A percentile compares a stretch with the other conserved stretches of the same genome.
Conservation (phyloP, 2,888 invertebrate species). For the Diploptera punctata region DNA sequence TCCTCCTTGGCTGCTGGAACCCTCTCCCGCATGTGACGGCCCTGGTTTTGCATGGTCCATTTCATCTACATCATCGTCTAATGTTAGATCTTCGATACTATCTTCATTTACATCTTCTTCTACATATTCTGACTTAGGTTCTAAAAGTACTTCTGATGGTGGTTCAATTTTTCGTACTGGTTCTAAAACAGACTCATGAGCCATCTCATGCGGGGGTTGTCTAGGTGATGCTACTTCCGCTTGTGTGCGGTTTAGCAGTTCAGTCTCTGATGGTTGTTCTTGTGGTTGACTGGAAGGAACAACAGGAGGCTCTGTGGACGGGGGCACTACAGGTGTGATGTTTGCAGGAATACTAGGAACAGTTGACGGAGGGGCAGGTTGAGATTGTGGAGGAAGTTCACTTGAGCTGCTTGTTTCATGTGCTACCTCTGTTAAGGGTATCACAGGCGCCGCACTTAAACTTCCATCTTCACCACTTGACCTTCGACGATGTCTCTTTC, state of each 20-base stretch:
- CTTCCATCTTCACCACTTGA: slow-evolving; percentile 46
- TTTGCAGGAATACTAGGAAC: slow-evolving; percentile 52
- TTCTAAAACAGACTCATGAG: slow-evolving; percentile 37
- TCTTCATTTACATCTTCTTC: slow-evolving; percentile 72
- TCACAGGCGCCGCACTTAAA: slow-evolving; percentile 22
- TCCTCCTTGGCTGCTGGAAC: slow-evolving; percentile 57
- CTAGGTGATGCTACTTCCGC: slow-evolving; percentile 32
- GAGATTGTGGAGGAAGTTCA: slow-evolving; percentile 47
- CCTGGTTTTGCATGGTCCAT: slow-evolving; percentile 72
- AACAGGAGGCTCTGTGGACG: slow-evolving; percentile 24
- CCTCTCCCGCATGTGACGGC: slow-evolving; percentile 59
- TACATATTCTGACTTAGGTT: slow-evolving; percentile 78
- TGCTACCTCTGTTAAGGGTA: slow-evolving; percentile 43
- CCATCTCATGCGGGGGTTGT: slow-evolving; percentile 15
- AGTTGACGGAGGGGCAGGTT: slow-evolving; percentile 48
- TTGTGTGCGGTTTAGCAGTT: slow-evolving; percentile 16
- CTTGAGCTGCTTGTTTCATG: slow-evolving; percentile 47
- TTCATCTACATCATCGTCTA: slow-evolving; percentile 73
- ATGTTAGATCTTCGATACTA: slow-evolving; percentile 83
- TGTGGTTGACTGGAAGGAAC: slow-evolving; percentile 4
- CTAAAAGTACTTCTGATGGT: slow-evolving; percentile 57
- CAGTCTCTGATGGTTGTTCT: slow-evolving; percentile 10
- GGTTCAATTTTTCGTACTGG: slow-evolving; percentile 39
- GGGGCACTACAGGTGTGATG: slow-evolving; percentile 53
- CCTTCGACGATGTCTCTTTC: slow-evolving; percentile 46